phyloP scores from a whole-genome alignment of 2,797 vertebrate genomes.

The Cercopithecus neglectus region DNA sequence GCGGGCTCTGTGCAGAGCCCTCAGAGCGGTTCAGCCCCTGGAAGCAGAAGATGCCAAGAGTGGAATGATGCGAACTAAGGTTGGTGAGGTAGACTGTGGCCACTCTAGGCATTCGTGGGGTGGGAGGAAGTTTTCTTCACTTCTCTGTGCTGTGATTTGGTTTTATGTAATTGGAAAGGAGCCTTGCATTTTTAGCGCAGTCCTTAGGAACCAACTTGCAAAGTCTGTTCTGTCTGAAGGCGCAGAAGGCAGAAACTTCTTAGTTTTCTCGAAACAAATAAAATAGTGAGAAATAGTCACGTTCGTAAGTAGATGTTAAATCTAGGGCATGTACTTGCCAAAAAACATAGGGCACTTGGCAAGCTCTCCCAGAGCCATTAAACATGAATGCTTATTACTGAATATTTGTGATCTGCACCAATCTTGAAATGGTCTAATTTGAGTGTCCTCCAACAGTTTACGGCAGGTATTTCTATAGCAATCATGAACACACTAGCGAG shows the following conservation, averaged over 20 bases:
- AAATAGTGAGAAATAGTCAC: constrained; percentile 59
- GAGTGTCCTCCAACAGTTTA: constrained; percentile 21
- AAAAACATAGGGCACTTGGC: constrained; percentile 54
- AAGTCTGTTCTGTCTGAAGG: background rate
- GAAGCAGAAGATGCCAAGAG: background rate
- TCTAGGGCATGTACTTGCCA: constrained; percentile 19
- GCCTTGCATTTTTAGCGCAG: background rate
- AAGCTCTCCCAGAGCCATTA: constrained; percentile 34
- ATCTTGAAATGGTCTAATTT: constrained; percentile 9
- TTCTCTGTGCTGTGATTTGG: background rate
- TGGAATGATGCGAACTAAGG: no score
- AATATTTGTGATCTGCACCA: constrained; percentile 31
- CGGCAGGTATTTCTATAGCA: constrained; percentile 21
- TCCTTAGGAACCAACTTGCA: background rate
- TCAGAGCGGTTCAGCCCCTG: background rate
- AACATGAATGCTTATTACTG: constrained; percentile 47
- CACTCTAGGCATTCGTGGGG: background rate
- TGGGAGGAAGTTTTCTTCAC: background rate
- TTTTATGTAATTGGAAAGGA: background rate
- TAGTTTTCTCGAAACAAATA: constrained; percentile 32
- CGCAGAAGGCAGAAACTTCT: constrained; percentile 25
- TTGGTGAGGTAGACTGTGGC: background rate
- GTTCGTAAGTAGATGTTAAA: constrained; percentile 58
- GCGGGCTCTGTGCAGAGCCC: fast-evolving
- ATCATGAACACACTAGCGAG: background rate